These are phyloP conservation scores for Phymanthus crucifer DNA, from an alignment of 92 coral and sea anemone genomes.

Conservation along the genomic window DNA sequence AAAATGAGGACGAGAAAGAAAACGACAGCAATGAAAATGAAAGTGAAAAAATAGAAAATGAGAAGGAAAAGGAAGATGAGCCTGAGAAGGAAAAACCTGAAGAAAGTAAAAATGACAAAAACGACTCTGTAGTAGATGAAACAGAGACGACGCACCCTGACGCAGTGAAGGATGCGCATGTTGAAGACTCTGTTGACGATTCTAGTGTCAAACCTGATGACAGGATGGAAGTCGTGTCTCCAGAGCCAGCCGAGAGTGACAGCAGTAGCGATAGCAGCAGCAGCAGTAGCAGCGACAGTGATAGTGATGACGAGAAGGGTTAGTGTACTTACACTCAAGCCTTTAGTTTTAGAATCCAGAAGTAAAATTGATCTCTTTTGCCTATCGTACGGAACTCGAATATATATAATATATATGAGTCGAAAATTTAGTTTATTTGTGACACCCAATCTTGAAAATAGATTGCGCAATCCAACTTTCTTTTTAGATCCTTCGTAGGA, in stretches of 20 bases:
- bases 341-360: too few relatives aligned
- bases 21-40: constrained; percentile 42
- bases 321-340: too few relatives aligned
- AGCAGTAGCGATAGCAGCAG: constrained; percentile 54
- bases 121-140: neutral
- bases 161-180: neutral
- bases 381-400: too few relatives aligned
- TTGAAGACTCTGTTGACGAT: constrained; percentile 23
- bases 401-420: too few relatives aligned
- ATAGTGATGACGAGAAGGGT: constrained; percentile 56
- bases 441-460: too few relatives aligned
- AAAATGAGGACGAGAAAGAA: constrained; percentile 31
- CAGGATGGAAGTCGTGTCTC: constrained; percentile 42
- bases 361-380: too few relatives aligned
- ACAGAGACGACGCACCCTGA: neutral
- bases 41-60: neutral
- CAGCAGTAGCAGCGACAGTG: constrained; percentile 31
- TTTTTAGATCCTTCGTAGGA: too few relatives aligned
- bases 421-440: too few relatives aligned
- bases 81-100: neutral
- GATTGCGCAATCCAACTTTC: too few relatives aligned
- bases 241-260: constrained; percentile 54
- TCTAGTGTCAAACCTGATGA: constrained; percentile 14
- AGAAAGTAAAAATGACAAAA: neutral
- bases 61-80: constrained; percentile 11